These are phyloP conservation scores for Blastomussa wellsi DNA, from an alignment of 92 coral and sea anemone genomes.

Conservation along the genomic window DNA sequence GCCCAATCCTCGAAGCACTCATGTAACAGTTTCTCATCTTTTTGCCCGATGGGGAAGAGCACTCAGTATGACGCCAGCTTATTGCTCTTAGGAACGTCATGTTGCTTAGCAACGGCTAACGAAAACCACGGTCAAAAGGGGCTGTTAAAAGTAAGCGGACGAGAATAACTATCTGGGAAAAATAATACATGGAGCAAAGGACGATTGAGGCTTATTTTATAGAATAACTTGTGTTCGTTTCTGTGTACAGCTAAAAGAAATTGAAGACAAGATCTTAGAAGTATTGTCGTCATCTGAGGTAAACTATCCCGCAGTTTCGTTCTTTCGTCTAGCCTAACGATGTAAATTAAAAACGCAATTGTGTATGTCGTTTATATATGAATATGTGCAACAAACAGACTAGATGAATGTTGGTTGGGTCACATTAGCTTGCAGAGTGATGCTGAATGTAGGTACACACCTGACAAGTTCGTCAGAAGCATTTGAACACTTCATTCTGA, in stretches of 20 bases:
- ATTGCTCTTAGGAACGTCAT: not conserved
- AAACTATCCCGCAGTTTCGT: not conserved
- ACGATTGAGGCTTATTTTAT: not conserved
- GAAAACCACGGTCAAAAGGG: too few relatives aligned
- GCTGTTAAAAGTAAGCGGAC: not conserved
- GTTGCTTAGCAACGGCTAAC: too few relatives aligned
- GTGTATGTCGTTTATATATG: too few relatives aligned
- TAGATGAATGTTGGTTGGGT: not conserved
- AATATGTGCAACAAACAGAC: not conserved
- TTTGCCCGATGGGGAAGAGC: not conserved
- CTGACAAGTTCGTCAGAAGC: not conserved
- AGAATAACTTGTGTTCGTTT: not conserved
- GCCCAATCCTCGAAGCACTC: not conserved
- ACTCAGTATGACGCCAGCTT: not conserved
- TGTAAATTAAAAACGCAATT: not conserved
- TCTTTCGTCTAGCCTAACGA: not conserved
- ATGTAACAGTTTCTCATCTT: not conserved
- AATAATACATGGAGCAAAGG: not conserved
- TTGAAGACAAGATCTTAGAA: slow-evolving; percentile 95
- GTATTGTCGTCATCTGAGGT: slow-evolving; percentile 97
- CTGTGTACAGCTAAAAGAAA: slow-evolving; percentile 85
- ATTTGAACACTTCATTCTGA: not conserved
- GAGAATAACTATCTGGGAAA: not conserved
- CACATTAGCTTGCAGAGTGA: too few relatives aligned
- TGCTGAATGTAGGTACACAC: too few relatives aligned